Evolutionary conservation across 2,888 invertebrate genomes (phyloP), one percentile per base, ranked within the genome.

Genomic region (Cryptocheilus praepositus): DNA sequence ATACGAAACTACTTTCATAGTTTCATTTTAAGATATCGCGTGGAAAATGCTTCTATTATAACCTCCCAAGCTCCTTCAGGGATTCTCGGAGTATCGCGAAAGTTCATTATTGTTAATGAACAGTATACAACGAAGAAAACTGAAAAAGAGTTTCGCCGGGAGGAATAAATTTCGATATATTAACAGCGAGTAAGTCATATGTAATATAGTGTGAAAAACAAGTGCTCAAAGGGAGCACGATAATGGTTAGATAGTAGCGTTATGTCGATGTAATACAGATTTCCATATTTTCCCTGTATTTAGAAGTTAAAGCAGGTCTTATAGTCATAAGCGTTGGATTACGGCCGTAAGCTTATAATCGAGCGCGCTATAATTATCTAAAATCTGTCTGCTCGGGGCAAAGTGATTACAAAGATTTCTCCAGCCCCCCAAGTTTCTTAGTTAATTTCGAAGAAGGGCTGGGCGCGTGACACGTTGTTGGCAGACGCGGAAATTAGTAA

Each of bases 301-400:
- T 11, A 49, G 59, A 74, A 75, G 62, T 74, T 75, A 56, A 64
- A 46, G 60, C 36, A 5, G 62, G 69, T 69, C 58, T 75, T 71
- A 74, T 60, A 67, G 68, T 67, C 64, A 58, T 71, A 74, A 75
- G 71, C 71, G 56, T 59, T 18, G 69, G 74, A 73, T 74, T 75
- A 74, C 64, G 58, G 22, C 52, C 19, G 61, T 65, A 74, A 74
- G 74, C 69, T 74, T 71, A 65, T 74, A 71, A 71, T 51, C 53
- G 51, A 53, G 56, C 18, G 25, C 19, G 46, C 51, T 69, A 67
- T 69, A 71, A 75, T 75, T 75, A 74, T 69, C 74, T 71, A 67
- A 73, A 75, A 73, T 74, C 74, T 71, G 69, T 58, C 43, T 60
- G 52, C 57, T n/a, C 21, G 36, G 15, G 62, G 49, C 55, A 52